Evolutionary conservation across 2,888 invertebrate species (phyloP), one percentile per base, ranked within the genome.

Genomic region (Tortricodes alternella): DNA sequence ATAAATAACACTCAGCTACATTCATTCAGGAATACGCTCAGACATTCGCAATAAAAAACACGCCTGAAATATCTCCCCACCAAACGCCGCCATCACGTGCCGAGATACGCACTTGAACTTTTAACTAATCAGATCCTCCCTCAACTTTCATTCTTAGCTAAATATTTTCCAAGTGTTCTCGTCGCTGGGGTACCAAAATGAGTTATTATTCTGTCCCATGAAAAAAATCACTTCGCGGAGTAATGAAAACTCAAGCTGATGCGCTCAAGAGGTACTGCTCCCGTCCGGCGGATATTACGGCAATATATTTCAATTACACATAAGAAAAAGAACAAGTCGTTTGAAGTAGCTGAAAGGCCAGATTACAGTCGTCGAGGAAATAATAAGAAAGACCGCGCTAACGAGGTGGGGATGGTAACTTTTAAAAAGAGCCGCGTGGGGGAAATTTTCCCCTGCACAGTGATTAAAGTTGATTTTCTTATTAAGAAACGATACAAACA

Each of bases 231-330:
- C 85, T 86, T 83, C 78, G 64, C 74, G 77, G 69, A 85, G 85
- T 89, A 89, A 89, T 89, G 88, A 90, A 90, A 90, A 85, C 85
- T 88, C 81, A 68, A 81, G 81, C 80, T 83, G 87, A 87, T 88
- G 87, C 82, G 83, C 85, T 86, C 78, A 74, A 87, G 85, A 83
- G 82, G 83, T 74, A 75, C 76, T 79, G 78, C 83, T 80, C 82
- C 78, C 80, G 89, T 83, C 87, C 85, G 79, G 74, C 83, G 88
- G 88, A 89, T 89, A 90, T 89, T 89, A 88, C 84, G 83, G 88
- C 88, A 90, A 90, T 90, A 89, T 89, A 90, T 90, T 89, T 90
- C 89, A 90, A 90, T 90, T 90, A 90, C 89, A 89, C 83, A 84
- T 87, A 87, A 89, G 89, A 89, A 89, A 89, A 89, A 90, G 89